phyloP scores from a whole-genome alignment of 2,797 vertebrate species.

The Sciaenops ocellatus region DNA sequence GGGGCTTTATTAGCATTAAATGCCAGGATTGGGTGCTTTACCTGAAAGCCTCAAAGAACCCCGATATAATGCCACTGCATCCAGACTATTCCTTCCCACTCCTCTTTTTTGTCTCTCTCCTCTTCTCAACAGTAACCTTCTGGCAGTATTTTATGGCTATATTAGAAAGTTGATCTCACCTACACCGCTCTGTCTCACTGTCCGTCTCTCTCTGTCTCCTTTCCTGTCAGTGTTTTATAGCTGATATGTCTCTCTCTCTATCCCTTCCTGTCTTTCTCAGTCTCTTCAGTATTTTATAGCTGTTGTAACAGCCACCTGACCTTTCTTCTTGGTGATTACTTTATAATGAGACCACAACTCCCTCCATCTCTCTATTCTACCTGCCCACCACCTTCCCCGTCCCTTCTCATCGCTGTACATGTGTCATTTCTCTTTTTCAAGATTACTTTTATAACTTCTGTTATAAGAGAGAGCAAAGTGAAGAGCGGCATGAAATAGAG shows the following conservation, averaged over 20 bases:
- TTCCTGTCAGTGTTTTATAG: constrained; percentile 47
- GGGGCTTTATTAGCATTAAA: constrained; percentile 35
- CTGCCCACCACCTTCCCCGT: constrained; percentile 36
- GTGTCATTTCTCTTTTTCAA: constrained; percentile 51
- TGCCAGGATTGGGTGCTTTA: constrained; percentile 39
- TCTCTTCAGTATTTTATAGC: constrained; percentile 71
- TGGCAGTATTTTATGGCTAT: constrained; percentile 62
- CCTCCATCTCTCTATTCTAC: constrained; percentile 41
- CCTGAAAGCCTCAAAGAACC: constrained; percentile 24
- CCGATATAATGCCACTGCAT: constrained; percentile 29
- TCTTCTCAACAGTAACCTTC: constrained; percentile 51
- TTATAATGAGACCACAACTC: constrained; percentile 79
- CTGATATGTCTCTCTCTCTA: constrained; percentile 24
- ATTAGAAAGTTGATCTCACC: constrained; percentile 61
- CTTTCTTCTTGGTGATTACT: constrained; percentile 80
- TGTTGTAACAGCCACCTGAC: constrained; percentile 79
- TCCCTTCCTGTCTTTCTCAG: constrained; percentile 21
- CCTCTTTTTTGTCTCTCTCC: constrained; percentile 11
- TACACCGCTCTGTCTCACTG: constrained; percentile 36
- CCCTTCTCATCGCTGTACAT: constrained; percentile 35
- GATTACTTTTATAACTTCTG: constrained; percentile 45
- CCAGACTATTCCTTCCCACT: constrained; percentile 22
- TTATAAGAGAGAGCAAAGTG: not conserved
- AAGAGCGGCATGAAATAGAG: not conserved
- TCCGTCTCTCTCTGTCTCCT: constrained; percentile 37